Conservation (phyloP, 2,113 vertebrate species). For the Nibea coibor region DNA sequence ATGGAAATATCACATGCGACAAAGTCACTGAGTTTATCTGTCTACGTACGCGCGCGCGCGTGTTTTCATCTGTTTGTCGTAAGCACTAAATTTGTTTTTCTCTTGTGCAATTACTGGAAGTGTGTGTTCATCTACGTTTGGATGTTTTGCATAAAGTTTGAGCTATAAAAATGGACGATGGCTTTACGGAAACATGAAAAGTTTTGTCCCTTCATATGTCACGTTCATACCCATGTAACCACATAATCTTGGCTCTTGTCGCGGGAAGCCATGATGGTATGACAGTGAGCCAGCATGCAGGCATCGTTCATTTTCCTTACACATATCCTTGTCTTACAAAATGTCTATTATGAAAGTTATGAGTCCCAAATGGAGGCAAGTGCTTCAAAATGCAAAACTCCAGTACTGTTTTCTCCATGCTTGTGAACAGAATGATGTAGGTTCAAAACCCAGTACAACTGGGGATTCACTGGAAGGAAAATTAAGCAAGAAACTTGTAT, state of each 20-base stretch:
- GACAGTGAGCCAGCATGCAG: not conserved
- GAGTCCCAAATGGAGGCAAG: too few species aligned
- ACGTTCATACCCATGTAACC: not conserved
- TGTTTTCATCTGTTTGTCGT: not conserved
- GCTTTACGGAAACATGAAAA: not conserved
- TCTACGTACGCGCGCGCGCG: too few species aligned
- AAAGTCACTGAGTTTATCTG: not conserved
- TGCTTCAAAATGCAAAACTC: too few species aligned
- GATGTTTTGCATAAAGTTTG: not conserved
- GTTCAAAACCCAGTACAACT: too few species aligned
- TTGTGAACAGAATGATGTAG: too few species aligned
- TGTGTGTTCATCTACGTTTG: not conserved
- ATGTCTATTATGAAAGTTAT: not conserved
- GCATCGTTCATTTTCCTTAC: not conserved
- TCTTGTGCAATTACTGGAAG: not conserved
- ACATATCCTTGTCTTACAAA: not conserved
- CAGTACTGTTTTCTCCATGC: too few species aligned
- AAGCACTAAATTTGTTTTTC: not conserved
- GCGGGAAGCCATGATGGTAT: too few species aligned
- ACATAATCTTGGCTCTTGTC: not conserved
- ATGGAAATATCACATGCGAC: constrained; percentile 3
- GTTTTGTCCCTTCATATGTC: not conserved
- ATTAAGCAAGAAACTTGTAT: too few species aligned
- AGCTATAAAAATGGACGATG: not conserved
- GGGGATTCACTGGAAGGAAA: too few species aligned